phyloP scores from a whole-genome alignment of 2,113 vertebrate genomes.

The Donacobius atricapilla region DNA sequence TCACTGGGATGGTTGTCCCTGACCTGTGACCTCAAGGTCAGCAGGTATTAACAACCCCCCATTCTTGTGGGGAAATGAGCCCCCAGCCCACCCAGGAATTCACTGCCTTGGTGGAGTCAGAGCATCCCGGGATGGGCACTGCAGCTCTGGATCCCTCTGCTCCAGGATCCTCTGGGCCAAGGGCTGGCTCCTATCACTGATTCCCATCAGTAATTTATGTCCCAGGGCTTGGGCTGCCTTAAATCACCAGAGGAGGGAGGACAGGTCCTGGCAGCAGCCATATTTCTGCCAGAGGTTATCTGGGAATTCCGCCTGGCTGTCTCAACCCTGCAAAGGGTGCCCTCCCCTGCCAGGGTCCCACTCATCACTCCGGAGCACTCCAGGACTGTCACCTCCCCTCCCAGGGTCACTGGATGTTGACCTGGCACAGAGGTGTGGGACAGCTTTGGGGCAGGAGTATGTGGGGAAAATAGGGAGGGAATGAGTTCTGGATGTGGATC shows the following conservation, averaged over 20 bases:
- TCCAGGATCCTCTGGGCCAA: fast-evolving
- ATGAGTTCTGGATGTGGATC: background rate
- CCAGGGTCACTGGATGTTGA: background rate
- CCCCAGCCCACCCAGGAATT: background rate
- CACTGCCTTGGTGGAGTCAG: background rate
- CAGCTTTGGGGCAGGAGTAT: background rate
- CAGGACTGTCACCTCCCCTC: background rate
- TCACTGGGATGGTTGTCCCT: background rate
- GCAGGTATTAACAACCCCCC: background rate
- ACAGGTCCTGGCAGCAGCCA: background rate
- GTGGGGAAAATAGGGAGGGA: fast-evolving
- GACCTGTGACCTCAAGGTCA: conserved; percentile 21
- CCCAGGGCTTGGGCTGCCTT: background rate
- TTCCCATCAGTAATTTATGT: conserved; percentile 18
- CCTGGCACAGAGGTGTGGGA: background rate
- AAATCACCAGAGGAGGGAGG: background rate
- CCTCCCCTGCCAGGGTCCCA: background rate
- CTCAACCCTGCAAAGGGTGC: background rate
- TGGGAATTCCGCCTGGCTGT: background rate
- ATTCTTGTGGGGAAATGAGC: background rate
- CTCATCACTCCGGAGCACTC: background rate
- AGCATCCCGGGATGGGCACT: background rate
- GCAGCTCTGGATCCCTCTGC: fast-evolving
- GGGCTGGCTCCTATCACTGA: background rate
- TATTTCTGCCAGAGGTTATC: conserved; percentile 60